Evolutionary conservation across 2,888 invertebrate species (phyloP).

Genomic region (Drosophila barbarae): DNA sequence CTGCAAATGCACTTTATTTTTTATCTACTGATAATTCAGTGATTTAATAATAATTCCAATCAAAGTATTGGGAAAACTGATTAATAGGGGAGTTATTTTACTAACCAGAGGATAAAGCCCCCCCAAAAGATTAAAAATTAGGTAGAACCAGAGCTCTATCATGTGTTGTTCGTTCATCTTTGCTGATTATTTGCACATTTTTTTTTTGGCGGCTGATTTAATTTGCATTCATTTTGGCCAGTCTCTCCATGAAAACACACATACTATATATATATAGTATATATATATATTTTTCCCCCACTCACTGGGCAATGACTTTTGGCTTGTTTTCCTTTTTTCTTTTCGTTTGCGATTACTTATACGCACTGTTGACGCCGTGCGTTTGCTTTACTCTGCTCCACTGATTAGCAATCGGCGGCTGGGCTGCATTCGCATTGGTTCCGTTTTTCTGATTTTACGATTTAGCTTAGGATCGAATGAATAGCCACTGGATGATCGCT

Average conservation of each 20-base stretch:
- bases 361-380: constrained; percentile 25
- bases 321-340: constrained; percentile 18
- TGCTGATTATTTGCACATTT: constrained; percentile 27
- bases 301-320: constrained; percentile 37
- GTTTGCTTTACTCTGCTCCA: constrained; percentile 3
- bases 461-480: constrained; percentile 23
- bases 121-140: not conserved
- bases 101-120: not conserved
- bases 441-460: constrained; percentile 11
- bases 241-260: constrained; percentile 6
- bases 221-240: constrained; percentile 33
- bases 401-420: constrained; percentile 19
- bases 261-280: not conserved
- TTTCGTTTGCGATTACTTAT: constrained; percentile 9
- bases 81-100: not conserved
- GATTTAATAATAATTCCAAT: not conserved
- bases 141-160: not conserved
- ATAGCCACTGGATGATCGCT: not conserved
- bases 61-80: not conserved
- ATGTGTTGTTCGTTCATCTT: constrained; percentile 13
- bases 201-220: constrained; percentile 33
- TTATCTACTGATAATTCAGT: not conserved
- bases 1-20: not conserved
- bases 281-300: not conserved
- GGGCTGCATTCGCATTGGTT: constrained; percentile 8